A percentile compares a stretch with the other conserved stretches of the same genome.
Evolutionary conservation across 2,888 invertebrate species (phyloP).

Genomic region (Terebella lapidaria): DNA sequence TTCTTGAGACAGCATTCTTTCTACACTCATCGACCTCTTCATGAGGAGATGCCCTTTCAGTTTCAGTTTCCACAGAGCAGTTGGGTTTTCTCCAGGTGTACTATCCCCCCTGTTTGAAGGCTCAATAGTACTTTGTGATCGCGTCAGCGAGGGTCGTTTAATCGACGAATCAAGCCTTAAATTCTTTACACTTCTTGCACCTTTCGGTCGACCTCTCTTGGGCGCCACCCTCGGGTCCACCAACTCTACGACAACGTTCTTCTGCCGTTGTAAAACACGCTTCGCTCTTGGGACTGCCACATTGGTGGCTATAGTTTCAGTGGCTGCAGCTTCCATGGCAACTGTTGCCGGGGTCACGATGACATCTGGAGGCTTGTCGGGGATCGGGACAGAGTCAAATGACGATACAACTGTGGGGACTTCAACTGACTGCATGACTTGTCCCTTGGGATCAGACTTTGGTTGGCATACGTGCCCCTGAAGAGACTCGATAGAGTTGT

Average conservation of each 20-base stretch:
- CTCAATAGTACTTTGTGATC: neutral
- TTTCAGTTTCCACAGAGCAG: constrained; percentile 22
- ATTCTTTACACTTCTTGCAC: constrained; percentile 13
- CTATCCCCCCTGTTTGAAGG: neutral
- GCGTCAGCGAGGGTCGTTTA: neutral
- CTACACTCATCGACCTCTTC: constrained; percentile 47
- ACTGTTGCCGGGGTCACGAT: too few relatives aligned
- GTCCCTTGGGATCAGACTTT: too few relatives aligned
- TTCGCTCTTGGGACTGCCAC: constrained; percentile 9
- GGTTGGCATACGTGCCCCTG: too few relatives aligned
- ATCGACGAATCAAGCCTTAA: too few relatives aligned
- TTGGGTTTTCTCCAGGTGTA: constrained; percentile 2
- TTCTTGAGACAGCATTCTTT: constrained; percentile 26
- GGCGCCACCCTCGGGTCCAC: constrained; percentile 12
- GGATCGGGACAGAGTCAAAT: too few relatives aligned
- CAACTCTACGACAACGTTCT: neutral
- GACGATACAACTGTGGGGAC: too few relatives aligned
- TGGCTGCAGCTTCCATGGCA: too few relatives aligned
- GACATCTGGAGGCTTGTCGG: too few relatives aligned
- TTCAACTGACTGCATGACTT: too few relatives aligned
- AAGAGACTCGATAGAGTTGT: too few relatives aligned
- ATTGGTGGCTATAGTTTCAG: too few relatives aligned
- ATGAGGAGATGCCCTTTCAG: constrained; percentile 47
- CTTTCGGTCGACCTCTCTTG: constrained; percentile 41
- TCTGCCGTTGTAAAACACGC: constrained; percentile 5